Conservation (phyloP, 2,888 invertebrate genomes). For the Acronicta leporina region DNA sequence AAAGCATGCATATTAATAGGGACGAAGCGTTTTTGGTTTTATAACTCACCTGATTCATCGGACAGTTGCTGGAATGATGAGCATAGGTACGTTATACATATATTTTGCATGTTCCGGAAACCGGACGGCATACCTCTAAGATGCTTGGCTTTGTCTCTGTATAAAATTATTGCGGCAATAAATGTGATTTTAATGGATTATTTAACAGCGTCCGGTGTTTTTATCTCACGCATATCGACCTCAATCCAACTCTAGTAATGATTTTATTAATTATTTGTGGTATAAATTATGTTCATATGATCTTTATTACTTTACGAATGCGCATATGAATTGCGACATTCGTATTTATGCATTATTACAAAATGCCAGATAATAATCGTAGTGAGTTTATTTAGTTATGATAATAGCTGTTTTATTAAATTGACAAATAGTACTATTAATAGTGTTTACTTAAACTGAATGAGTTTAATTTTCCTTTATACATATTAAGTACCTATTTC, state of each 20-base stretch:
- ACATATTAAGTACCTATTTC: not conserved
- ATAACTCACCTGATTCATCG: slow-evolving; percentile 37
- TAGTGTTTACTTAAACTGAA: not conserved
- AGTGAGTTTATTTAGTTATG: no score
- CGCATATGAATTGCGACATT: slow-evolving; percentile 9
- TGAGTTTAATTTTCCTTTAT: not conserved
- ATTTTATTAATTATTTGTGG: slow-evolving; percentile 17
- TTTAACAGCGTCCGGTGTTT: slow-evolving; percentile 28
- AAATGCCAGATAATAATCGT: not conserved
- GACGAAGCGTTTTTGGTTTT: slow-evolving; percentile 18
- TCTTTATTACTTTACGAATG: slow-evolving; percentile 19
- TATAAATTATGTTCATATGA: slow-evolving; percentile 20
- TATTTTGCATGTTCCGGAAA: slow-evolving; percentile 51
- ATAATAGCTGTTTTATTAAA: no score
- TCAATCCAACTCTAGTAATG: slow-evolving; percentile 29
- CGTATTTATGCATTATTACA: not conserved
- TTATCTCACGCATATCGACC: slow-evolving; percentile 27
- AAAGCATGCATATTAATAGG: slow-evolving; percentile 23
- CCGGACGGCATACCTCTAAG: slow-evolving; percentile 42
- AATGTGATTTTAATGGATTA: slow-evolving; percentile 45
- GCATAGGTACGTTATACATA: slow-evolving; percentile 15
- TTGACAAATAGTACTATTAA: no score
- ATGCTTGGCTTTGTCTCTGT: slow-evolving; percentile 42
- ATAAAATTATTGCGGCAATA: slow-evolving; percentile 25
- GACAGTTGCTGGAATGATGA: slow-evolving; percentile 11